Percentiles rank a stretch among this genome's conserved stretches.
Evolutionary conservation across 2,113 vertebrate genomes (phyloP).

Genomic region (Brachirus orientalis): DNA sequence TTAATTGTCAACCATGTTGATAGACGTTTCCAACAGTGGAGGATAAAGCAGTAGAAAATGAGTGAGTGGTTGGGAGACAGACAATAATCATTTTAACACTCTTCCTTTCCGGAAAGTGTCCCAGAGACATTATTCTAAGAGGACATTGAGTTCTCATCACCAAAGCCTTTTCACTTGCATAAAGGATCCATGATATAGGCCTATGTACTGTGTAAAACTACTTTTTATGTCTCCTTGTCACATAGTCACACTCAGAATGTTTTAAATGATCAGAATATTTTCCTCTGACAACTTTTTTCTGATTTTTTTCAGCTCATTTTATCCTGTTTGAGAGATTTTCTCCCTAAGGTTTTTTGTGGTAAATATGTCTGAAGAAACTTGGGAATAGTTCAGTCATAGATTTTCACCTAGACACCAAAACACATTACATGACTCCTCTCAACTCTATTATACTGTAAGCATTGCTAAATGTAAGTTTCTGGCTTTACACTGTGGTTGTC

Average conservation of each 20-base stretch:
- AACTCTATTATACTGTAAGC: constrained; percentile 22
- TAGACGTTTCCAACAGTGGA: neutral
- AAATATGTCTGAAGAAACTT: neutral
- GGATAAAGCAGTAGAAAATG: no score
- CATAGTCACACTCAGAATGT: neutral
- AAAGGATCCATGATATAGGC: neutral
- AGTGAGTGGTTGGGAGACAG: neutral
- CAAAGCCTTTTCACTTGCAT: no score
- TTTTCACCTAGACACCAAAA: neutral
- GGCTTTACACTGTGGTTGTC: constrained; percentile 18
- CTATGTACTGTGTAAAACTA: neutral
- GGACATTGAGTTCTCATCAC: neutral
- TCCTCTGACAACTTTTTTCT: neutral
- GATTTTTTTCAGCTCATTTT: constrained; percentile 3
- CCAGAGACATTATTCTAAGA: no score
- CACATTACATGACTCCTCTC: constrained; percentile 12
- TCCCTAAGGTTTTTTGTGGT: neutral
- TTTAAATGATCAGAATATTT: neutral
- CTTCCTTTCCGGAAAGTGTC: no score
- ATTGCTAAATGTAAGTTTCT: no score
- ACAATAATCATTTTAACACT: neutral
- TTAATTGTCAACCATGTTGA: neutral
- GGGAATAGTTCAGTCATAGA: no score
- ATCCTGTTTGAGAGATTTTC: constrained; percentile 4
- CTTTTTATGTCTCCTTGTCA: neutral